Base-by-base conservation (phyloP, 2,113 vertebrate genomes). In the Otolemur garnettii region DNA sequence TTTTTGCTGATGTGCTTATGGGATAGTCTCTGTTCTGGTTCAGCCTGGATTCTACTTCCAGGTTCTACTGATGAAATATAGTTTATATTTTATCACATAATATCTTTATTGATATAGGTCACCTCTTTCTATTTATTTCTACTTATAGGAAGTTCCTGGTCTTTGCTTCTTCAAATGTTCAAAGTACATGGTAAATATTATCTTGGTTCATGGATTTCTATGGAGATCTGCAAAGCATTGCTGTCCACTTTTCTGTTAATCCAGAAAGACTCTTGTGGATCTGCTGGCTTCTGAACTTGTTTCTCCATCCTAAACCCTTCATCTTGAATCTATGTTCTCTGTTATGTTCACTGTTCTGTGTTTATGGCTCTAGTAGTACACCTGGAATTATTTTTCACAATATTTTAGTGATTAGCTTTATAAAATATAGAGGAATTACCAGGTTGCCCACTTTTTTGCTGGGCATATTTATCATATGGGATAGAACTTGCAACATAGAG, bases 81-180 rank as follows among this genome's bases (percentile, higher is more conserved):
- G 45, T 19, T 66, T 7, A 86, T 14, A 53, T 72, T 78, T 82
- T 11, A 86, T 92, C 74, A 53, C n/a, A 13, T 50, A 86, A 1
- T 17, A 64, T 82, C 53, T 78, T 60, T 88, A 33, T 2, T 38
- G 5, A 55, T 33, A 78, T 11, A 53, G 42, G 42, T 83, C 21
- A 45, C 9, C n/a, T 87, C 18, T 91, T 93, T 88, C 21, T 87
- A 59, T 87, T 74, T 69, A 92, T 79, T 90, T 83, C 22, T 90
- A 26, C 74, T 90, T 90, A 35, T 45, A 95, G 17, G 84, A 93
- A 79, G 57, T 64, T 79, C 38, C 50, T 90, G 68, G 38, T 84
- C 64, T 66, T 85, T 53, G 4, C 50, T 87, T 94, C 89, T 42
- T 92, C 28, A 84, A 60, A 77, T 84, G 42, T 50, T 85, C 75